Conservation (phyloP, 2,888 invertebrate genomes). For the Trichopria drosophilae region DNA sequence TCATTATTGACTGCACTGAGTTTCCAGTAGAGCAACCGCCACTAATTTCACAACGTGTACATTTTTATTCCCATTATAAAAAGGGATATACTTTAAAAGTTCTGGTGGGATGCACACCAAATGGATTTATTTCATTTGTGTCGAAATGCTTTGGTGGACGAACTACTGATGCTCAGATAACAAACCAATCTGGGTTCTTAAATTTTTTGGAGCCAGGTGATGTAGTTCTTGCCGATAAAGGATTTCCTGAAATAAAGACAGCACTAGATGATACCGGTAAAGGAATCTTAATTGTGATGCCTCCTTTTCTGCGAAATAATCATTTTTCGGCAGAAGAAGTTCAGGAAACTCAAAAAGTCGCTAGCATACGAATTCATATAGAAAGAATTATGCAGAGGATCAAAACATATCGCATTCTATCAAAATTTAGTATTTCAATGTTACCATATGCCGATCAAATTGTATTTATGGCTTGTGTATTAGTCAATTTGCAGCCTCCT, state of each 20-base stretch:
- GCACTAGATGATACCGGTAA: conserved; percentile 18
- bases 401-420: conserved; percentile 20
- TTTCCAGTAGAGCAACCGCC: conserved; percentile 22
- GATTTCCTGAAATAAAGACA: conserved; percentile 30
- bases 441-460: conserved; percentile 27
- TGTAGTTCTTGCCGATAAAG: conserved; percentile 33
- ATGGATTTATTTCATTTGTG: conserved; percentile 31
- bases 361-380: conserved; percentile 10
- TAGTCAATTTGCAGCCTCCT: conserved; percentile 32
- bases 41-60: conserved; percentile 18
- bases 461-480: conserved; percentile 27
- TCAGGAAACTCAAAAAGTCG: conserved; percentile 3
- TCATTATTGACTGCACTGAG: conserved; percentile 31
- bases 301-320: conserved; percentile 10
- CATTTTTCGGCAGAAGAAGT: conserved; percentile 9
- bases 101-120: conserved; percentile 33
- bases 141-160: conserved; percentile 32
- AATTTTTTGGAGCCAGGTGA: conserved; percentile 30
- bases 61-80: conserved; percentile 26
- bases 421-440: conserved; percentile 17
- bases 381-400: conserved; percentile 30
- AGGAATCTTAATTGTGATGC: conserved; percentile 22
- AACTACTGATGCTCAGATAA: conserved; percentile 33
- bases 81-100: conserved; percentile 32
- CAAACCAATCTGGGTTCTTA: conserved; percentile 32